These are phyloP conservation scores for Agrypnus murinus DNA, from an alignment of 2,888 invertebrate species.

Conservation along the genomic window DNA sequence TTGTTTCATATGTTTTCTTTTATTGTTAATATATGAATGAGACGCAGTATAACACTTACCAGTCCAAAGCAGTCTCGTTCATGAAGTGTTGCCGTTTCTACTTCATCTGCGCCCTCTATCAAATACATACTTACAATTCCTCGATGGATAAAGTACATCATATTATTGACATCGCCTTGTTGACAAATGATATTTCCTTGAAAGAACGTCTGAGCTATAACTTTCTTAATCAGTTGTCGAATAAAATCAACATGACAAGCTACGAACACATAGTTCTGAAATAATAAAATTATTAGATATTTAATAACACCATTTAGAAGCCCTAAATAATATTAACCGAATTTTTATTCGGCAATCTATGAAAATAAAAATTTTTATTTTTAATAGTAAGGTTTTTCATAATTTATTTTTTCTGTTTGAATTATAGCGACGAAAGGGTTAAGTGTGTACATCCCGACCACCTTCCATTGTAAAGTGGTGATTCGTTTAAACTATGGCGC, in stretches of 20 bases:
- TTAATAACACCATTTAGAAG: too few species aligned
- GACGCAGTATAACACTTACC: too few species aligned
- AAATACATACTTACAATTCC: slow-evolving; percentile 54
- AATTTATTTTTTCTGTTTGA: too few species aligned
- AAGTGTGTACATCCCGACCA: too few species aligned
- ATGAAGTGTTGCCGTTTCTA: slow-evolving; percentile 52
- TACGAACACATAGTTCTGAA: slow-evolving; percentile 55
- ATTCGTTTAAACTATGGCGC: too few species aligned
- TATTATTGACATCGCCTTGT: slow-evolving; percentile 58
- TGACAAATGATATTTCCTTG: slow-evolving; percentile 57
- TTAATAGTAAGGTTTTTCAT: too few species aligned
- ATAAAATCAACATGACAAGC: slow-evolving; percentile 59
- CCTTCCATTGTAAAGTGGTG: too few species aligned
- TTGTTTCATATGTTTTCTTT: too few species aligned
- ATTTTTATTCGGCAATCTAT: too few species aligned
- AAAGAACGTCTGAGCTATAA: slow-evolving; percentile 53
- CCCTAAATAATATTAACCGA: too few species aligned
- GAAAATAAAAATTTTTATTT: too few species aligned
- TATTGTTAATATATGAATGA: background rate
- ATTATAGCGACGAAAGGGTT: too few species aligned
- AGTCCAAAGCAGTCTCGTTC: slow-evolving; percentile 57
- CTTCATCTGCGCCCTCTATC: slow-evolving; percentile 53
- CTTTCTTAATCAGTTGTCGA: slow-evolving; percentile 53
- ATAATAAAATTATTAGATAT: background rate
- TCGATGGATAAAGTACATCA: slow-evolving; percentile 59